Evolutionary conservation across 1,140 invertebrate species (phyloP).

Genomic region (Brachionus sp.): DNA sequence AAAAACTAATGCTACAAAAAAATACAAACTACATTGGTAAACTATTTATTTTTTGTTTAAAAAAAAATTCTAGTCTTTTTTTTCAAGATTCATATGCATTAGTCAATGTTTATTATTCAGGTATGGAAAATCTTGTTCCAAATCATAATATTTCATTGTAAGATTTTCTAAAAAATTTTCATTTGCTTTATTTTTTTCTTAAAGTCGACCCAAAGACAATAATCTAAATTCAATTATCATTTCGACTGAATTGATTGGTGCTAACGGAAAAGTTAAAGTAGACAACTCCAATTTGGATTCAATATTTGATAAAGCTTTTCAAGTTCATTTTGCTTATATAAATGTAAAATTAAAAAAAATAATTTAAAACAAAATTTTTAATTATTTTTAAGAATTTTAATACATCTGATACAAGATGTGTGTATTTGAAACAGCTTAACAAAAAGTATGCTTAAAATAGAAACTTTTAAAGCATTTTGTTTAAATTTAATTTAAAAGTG

Average conservation of each 20-base stretch:
- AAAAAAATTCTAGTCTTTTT: no score
- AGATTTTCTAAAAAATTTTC: neutral
- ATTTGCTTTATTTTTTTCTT: neutral
- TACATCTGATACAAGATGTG: constrained; percentile 42
- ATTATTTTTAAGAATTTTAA: constrained; percentile 8
- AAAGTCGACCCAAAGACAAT: constrained; percentile 33
- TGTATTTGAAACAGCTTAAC: neutral
- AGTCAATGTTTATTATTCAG: constrained; percentile 28
- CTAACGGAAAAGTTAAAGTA: neutral
- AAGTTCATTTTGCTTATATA: neutral
- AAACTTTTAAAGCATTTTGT: neutral
- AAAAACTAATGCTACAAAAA: neutral
- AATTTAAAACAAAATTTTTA: neutral
- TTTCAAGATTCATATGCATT: constrained; percentile 16
- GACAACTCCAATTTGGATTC: neutral
- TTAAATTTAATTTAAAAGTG: neutral
- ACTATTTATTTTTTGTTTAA: no score
- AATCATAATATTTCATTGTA: constrained; percentile 34
- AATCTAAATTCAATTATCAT: constrained; percentile 10
- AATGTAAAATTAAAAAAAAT: constrained; percentile 1
- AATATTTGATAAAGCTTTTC: neutral
- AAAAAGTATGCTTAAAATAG: neutral
- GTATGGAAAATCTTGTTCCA: constrained; percentile 10
- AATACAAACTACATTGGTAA: neutral
- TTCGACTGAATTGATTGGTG: neutral